Base-by-base conservation (phyloP, 2,797 vertebrate species). In the Syngnathus rostellatus region DNA sequence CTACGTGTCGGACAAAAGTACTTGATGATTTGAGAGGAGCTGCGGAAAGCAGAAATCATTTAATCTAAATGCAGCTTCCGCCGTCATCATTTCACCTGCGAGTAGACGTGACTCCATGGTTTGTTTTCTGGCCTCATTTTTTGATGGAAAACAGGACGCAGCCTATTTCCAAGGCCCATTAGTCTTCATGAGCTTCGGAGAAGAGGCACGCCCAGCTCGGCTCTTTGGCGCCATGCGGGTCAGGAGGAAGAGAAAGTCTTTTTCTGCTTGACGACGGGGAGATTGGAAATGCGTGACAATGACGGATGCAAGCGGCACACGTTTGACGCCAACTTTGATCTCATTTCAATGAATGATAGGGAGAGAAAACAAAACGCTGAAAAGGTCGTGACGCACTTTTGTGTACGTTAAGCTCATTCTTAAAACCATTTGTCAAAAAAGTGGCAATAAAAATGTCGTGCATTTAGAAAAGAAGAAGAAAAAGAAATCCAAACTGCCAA, bases 81-180 rank as follows among this genome's bases (percentile, higher is more conserved):
- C 23, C 6, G 14, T 37, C 25, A 5, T 55, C 25, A 16, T 6
- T 25, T 55, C 54, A 31, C 4, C 10, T 31, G 23, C 54, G 16
- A 37, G 5, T 3, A 61, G 38, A 61, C 11, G 43, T 45, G 14
- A 31, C 23, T 3, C 0, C 9, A 2, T 31, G 5, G 41, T 2
- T 6, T 46, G 46, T 62, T 41, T 37, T 37, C 39, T 59, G n/a
- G 39, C 31, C 31, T 3, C 31, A 31, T 40, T 59, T 59, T 16
- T 25, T 65, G 40, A 48, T 64, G 60, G 64, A 70, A 69, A 70
- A 71, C 66, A 82, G 78, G 69, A 76, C 76, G 74, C 54, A 12
- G 66, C 63, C 40, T 75, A 64, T 77, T 77, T 55, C 25, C 65
- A 62, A 67, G 72, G 46, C 46, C 72, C 71, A 71, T 80, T 69